Conservation (phyloP, 2,888 invertebrate species). For the Pyrocoelia pectoralis region DNA sequence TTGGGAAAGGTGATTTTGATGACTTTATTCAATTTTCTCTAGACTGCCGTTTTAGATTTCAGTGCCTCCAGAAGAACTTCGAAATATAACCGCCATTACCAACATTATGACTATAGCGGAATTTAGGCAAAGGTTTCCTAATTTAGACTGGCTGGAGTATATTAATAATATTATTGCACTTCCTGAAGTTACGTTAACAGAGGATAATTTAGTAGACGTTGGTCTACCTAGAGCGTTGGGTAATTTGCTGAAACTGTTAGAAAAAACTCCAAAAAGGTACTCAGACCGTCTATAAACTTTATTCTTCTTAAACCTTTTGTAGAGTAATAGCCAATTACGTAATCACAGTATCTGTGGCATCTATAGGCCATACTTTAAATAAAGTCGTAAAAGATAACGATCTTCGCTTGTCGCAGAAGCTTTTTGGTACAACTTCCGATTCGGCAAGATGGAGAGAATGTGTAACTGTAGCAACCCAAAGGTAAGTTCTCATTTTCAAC, state of each 20-base stretch:
- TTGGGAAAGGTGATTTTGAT: conserved; percentile 80
- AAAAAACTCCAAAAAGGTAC: conserved; percentile 63
- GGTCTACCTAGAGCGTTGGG: conserved; percentile 83
- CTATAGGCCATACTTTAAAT: conserved; percentile 43
- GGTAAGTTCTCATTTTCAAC: conserved; percentile 59
- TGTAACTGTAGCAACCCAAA: conserved; percentile 78
- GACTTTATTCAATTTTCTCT: not conserved
- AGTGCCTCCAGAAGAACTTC: conserved; percentile 85
- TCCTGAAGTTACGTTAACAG: conserved; percentile 66
- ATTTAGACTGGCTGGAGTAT: conserved; percentile 83
- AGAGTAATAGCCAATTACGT: conserved; percentile 88
- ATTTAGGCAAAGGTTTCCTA: conserved; percentile 76
- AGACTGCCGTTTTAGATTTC: conserved; percentile 69
- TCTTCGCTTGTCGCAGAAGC: not conserved
- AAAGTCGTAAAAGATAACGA: conserved; percentile 13
- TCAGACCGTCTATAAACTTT: not conserved
- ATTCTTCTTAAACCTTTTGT: not conserved
- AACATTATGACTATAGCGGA: conserved; percentile 86
- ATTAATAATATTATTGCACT: conserved; percentile 78
- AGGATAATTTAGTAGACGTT: conserved; percentile 81
- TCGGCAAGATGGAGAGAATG: conserved; percentile 88
- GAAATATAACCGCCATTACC: conserved; percentile 88
- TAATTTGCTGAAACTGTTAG: conserved; percentile 69
- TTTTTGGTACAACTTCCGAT: conserved; percentile 64
- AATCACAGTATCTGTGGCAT: conserved; percentile 68